Percentiles rank a stretch among this genome's conserved stretches.
Evolutionary conservation across 2,797 vertebrate species (phyloP).

Genomic region (Jordanella pulchra): DNA sequence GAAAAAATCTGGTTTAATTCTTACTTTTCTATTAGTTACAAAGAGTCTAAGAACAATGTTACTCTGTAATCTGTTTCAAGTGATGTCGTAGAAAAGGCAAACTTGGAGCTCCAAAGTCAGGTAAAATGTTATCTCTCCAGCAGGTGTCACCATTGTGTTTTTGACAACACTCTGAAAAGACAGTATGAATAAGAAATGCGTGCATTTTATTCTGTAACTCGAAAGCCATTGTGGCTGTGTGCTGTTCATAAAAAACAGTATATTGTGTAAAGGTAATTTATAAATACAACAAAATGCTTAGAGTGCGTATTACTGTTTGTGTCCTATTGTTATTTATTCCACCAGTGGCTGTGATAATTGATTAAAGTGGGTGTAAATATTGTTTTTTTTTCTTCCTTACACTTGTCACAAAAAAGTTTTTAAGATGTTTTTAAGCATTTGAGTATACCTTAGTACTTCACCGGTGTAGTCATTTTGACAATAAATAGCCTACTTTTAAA

Average conservation of each 20-base stretch:
- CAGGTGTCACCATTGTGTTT: constrained; percentile 39
- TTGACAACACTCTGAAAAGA: background rate
- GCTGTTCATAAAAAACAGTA: background rate
- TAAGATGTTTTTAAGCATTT: no score
- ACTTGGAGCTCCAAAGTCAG: background rate
- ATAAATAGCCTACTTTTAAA: no score
- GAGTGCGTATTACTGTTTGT: background rate
- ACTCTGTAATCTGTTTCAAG: background rate
- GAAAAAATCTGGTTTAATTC: background rate
- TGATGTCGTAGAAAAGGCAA: background rate
- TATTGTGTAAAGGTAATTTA: background rate
- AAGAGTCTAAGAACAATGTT: background rate
- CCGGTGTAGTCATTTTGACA: no score
- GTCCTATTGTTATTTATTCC: background rate
- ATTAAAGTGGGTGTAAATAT: no score
- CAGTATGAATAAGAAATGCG: background rate
- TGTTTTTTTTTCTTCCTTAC: no score
- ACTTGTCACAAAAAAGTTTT: no score
- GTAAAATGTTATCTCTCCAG: constrained; percentile 26
- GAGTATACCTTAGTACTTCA: no score
- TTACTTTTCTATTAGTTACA: background rate
- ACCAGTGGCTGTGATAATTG: no score
- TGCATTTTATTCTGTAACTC: no score
- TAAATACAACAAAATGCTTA: background rate
- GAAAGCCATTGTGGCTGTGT: background rate